Percentiles rank a stretch among this genome's conserved stretches.
Conservation (phyloP, 2,113 vertebrate species). For the Paracanthobrama guichenoti region DNA sequence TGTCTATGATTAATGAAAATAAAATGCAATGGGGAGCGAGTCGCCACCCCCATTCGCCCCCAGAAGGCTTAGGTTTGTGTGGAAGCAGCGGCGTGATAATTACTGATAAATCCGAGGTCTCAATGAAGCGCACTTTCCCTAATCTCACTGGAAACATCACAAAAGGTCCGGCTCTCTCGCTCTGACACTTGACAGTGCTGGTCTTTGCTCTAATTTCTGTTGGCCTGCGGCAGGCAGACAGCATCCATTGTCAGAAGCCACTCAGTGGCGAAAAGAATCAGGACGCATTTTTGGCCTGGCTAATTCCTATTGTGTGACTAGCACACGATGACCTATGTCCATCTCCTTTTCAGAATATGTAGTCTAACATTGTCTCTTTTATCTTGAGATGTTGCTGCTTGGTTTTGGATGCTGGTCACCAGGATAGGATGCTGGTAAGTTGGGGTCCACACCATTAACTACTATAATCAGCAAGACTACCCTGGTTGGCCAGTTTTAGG, state of each 20-base stretch:
- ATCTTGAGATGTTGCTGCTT: background rate
- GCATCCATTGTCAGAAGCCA: constrained; percentile 44
- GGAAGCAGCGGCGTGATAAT: constrained; percentile 48
- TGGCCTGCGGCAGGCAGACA: constrained; percentile 47
- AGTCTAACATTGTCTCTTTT: background rate
- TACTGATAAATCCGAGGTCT: constrained; percentile 50
- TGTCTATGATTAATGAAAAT: constrained; percentile 53
- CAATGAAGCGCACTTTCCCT: constrained; percentile 45
- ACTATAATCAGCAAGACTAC: background rate
- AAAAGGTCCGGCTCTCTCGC: constrained; percentile 41
- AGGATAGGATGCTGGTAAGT: background rate
- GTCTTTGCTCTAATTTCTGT: constrained; percentile 49
- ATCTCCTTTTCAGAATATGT: constrained; percentile 28
- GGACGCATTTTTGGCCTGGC: constrained; percentile 32
- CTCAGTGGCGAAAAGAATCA: constrained; percentile 41
- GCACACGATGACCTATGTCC: constrained; percentile 11
- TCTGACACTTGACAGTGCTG: constrained; percentile 45
- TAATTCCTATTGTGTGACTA: constrained; percentile 25
- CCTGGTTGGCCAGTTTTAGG: background rate
- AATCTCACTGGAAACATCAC: constrained; percentile 49
- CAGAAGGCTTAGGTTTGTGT: constrained; percentile 44
- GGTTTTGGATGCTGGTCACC: background rate
- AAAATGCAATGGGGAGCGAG: constrained; percentile 34
- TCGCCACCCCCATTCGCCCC: background rate
- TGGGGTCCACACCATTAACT: background rate